Base-by-base conservation (phyloP, 2,797 vertebrate species). In the Gobio occitaniae region DNA sequence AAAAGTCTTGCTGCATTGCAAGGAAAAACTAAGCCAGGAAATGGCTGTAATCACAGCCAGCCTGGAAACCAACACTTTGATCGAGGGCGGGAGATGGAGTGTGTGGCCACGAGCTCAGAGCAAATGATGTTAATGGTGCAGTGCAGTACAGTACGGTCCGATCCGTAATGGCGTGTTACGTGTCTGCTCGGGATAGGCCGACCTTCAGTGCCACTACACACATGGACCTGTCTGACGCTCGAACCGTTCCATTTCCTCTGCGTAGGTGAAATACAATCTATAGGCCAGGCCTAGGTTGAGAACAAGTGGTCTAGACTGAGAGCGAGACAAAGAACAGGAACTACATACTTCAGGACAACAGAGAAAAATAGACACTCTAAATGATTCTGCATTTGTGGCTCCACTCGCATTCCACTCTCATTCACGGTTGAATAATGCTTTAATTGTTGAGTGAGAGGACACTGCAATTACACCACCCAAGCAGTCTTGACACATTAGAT, bases 231-330 rank as follows among this genome's bases (percentile, higher is more conserved):
- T 79, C 76, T 91, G 89, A 91, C 87, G 88, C 86, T 80, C 89
- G 88, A 89, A 90, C 86, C 91, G 91, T 91, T 93, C 91, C 89
- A 92, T 94, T 95, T 94, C 84, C 91, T 91, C 91, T 92, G 91
- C 92, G 91, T 92, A 84, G 89, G 89, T 91, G 92, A 94, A 94
- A 94, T 93, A 78, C 90, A 93, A 94, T 93, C 90, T 87, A 89
- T 82, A 44, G 74, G 65, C 59, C 72, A 72, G 70, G 25, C 8
- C 89, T 89, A 41, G 78, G 72, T 84, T 80, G 86, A 86, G 32
- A 78, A 11, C 10, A 80, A 52, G 41, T 59, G 83, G 61, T 87
- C 21, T 17, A 84, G 65, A 84, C 36, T 72, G 75, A 25, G 54
- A 78, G 69, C 36, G 82, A 79, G 68, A 77, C 54, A 52, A 76